Percentiles rank a stretch among this genome's conserved stretches.
Evolutionary conservation across 2,113 vertebrate species (phyloP).

Genomic region (Anas platyrhynchos): DNA sequence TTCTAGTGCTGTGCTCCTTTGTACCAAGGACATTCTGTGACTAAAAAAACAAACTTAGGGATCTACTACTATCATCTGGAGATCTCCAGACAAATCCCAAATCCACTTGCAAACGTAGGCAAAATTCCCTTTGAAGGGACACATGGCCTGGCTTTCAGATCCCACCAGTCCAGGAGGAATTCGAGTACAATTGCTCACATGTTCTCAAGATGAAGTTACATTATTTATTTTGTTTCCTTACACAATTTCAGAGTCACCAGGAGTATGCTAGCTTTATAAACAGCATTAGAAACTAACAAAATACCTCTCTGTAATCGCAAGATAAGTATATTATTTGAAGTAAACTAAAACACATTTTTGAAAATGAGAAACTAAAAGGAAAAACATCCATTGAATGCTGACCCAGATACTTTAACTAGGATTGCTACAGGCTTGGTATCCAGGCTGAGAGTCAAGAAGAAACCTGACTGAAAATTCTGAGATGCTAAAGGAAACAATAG

Average conservation of each 20-base stretch:
- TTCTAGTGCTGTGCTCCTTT: background rate
- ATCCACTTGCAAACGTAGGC: background rate
- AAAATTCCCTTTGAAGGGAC: background rate
- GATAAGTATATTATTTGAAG: background rate
- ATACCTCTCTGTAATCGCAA: background rate
- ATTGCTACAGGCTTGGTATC: background rate
- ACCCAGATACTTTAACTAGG: background rate
- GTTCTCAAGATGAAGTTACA: constrained; percentile 8
- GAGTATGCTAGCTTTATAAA: constrained; percentile 26
- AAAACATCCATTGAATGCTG: background rate
- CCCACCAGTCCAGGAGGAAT: background rate
- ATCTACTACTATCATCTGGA: background rate
- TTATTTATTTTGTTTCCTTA: background rate
- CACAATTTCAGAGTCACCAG: constrained; percentile 27
- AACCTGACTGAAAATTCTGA: background rate
- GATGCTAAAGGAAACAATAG: background rate
- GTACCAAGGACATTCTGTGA: background rate
- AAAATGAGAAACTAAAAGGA: background rate
- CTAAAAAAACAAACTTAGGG: background rate
- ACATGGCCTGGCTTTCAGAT: background rate
- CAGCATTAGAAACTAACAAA: constrained; percentile 59
- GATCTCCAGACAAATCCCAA: constrained; percentile 1
- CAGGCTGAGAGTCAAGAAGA: background rate
- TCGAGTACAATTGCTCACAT: background rate
- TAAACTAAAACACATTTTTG: background rate